Conservation (phyloP, 2,113 vertebrate genomes). For the Leptobrachium ailaonicum region DNA sequence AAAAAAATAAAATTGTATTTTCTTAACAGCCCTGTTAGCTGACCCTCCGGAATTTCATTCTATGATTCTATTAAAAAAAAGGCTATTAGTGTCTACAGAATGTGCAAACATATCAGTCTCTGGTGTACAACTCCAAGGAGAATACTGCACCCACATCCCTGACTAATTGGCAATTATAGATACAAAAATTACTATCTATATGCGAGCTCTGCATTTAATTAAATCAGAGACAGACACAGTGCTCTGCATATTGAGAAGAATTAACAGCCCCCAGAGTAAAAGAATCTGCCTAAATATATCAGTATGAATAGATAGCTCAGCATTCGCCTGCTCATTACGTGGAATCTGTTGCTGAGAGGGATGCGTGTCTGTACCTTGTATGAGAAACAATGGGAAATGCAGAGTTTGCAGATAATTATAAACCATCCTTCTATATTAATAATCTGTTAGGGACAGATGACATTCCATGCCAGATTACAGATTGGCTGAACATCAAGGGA, state of each 20-base stretch:
- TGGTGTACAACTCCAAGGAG: not conserved
- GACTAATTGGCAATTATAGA: constrained; percentile 42
- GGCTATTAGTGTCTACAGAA: not conserved
- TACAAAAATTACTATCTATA: constrained; percentile 24
- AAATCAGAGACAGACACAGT: constrained; percentile 18
- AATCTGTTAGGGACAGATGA: not conserved
- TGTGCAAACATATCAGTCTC: not conserved
- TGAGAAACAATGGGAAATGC: not conserved
- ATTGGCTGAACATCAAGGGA: not conserved
- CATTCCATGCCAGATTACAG: not conserved
- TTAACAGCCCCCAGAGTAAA: constrained; percentile 6
- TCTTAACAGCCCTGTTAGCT: not conserved
- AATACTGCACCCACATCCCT: constrained; percentile 19
- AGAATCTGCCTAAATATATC: not conserved
- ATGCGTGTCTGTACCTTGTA: not conserved
- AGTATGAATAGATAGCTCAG: not conserved
- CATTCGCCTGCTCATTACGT: not conserved
- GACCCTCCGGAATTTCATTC: not conserved
- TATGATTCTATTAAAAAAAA: not conserved
- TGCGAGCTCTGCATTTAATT: constrained; percentile 13
- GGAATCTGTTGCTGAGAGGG: not conserved
- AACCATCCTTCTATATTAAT: not conserved
- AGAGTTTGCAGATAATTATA: not conserved
- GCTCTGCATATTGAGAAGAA: not conserved
- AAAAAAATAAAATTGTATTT: too few relatives aligned